Evolutionary conservation across 2,888 invertebrate genomes (phyloP), one percentile per base, ranked within the genome.

Genomic region (Ecliptopera silaceata): DNA sequence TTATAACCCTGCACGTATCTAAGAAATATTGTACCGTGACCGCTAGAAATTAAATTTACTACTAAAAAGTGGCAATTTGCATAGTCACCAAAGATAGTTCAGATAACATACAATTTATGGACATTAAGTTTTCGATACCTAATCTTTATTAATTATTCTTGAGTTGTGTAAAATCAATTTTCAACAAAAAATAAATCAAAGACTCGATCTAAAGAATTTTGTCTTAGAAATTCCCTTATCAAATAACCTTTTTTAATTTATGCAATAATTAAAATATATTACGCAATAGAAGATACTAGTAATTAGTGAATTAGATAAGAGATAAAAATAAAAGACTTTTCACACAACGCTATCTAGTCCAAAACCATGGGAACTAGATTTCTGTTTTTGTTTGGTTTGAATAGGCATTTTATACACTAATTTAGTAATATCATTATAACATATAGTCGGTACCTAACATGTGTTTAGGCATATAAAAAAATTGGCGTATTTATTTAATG

Each of bases 61-160:
- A 58, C 18, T 34, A 50, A 62, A 51, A 51, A 51, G 46, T 32
- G 41, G 20, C 32, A 10, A 73, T 77, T 77, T 71, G 65, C 76
- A 77, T 77, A 71, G 63, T 70, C 74, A 70, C 64, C 61, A 42
- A 45, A 68, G 71, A 74, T 70, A 66, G 38, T 59, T 55, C 63
- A 58, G 76, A 77, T 77, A 76, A 69, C 59, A 49, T 52, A 44
- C 50, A 68, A 77, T 76, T 74, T 75, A 77, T 72, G 43, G 71
- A 53, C 56, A 26, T 65, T 63, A 60, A 55, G 50, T 61, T 70
- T 73, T 63, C 56, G 61, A 68, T 57, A n/a, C n/a, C n/a, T n/a
- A 66, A 54, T 45, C 15, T 15, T 15, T 61, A 75, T 72, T 63
- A 70, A 74, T 74, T 64, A 72, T 71, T 68, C 66, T 74, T 73